phyloP scores from a whole-genome alignment of 2,113 vertebrate genomes.

The Aptenodytes patagonicus region DNA sequence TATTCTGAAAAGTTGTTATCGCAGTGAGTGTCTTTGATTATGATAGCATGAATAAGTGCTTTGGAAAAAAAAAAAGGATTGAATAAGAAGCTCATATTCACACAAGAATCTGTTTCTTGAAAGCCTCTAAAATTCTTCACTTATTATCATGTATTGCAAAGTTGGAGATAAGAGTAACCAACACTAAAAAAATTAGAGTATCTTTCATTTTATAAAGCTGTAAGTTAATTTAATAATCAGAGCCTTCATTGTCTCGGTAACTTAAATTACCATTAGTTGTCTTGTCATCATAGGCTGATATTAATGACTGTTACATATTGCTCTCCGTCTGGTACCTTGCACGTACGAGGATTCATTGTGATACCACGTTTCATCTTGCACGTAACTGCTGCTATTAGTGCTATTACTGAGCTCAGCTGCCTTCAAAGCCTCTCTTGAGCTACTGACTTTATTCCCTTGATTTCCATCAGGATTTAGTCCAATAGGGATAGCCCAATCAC shows the following conservation, averaged over 20 bases:
- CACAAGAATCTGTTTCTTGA: neutral
- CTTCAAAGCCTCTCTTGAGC: neutral
- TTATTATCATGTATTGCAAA: neutral
- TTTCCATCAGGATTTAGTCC: neutral
- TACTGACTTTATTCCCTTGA: neutral
- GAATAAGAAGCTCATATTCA: neutral
- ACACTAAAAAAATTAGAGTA: neutral
- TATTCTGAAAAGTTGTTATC: neutral
- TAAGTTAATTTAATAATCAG: neutral
- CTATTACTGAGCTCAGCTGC: neutral
- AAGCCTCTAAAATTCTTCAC: neutral
- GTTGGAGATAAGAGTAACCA: neutral
- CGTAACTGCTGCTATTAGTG: neutral
- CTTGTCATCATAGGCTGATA: neutral
- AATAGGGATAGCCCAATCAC: accelerated
- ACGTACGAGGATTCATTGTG: neutral
- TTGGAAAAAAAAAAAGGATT: neutral
- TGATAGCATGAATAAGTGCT: neutral
- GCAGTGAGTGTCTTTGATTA: neutral
- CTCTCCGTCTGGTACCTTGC: neutral
- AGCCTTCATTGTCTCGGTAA: neutral
- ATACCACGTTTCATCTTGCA: neutral
- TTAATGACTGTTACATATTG: neutral
- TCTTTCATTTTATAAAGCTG: neutral
- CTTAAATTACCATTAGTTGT: neutral